Base-by-base conservation (phyloP, 37 sponge, comb jelly and placozoan species). In the Aplysina aerophoba region DNA sequence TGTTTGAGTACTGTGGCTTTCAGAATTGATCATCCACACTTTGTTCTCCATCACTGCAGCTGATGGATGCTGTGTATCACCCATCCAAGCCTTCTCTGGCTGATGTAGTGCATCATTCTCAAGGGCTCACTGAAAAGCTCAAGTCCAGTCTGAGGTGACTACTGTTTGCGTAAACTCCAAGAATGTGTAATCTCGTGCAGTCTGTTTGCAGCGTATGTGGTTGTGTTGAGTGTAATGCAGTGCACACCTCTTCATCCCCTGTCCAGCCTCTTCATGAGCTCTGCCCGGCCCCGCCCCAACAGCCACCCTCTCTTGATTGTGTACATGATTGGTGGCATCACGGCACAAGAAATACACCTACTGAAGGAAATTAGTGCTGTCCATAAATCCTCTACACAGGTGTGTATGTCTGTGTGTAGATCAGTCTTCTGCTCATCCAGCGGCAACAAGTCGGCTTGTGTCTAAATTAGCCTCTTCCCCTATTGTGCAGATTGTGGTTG, bases 191-290 rank as follows among this genome's bases (percentile, higher is more conserved):
- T 11, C 50, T 44, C 50, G 8, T 44, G 8, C 50, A 44, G 8
- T 44, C 50, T 73, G 77, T 12, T 24, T 59, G 34, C 65, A 56
- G 31, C 20, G 50, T 15, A 73, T 55, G 5, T 12, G 24, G 50
- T 11, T 41, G 77, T 41, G 4, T 24, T 24, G n/a, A 12, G 6
- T 13, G 3, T 14, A 4, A n/a, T 73, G 50, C n/a, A 44, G 4
- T 30, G 27, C 27, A 31, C 40, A 28, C 50, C 13, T 22, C n/a
- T 73, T 6, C 31, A 15, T 44, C 40, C n/a, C 22, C 63, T 78
- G 1, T 34, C 28, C 73, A 93, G 93, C 86, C 61, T 93, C 36
- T 93, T 93, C 69, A 89, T 89, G 93, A 87, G 90, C 38, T 88
- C 88, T 31, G 85, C 85, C 15, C 35, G 67, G 15, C 90, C 93